Conservation (phyloP, 2,113 vertebrate species). For the Circaetus cinerascens region DNA sequence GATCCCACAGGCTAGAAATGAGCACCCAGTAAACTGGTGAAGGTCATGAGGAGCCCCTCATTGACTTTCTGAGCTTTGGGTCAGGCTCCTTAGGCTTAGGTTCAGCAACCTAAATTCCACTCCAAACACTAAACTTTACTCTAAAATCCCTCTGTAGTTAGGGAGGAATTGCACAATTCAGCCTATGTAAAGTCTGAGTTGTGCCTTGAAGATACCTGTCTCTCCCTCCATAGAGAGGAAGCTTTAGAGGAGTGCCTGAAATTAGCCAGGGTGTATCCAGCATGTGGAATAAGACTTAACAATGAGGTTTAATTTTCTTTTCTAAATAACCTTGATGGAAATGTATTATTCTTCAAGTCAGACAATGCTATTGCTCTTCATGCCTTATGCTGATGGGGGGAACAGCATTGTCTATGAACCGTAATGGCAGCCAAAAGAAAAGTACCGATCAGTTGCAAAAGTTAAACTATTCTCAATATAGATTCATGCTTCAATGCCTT, state of each 20-base stretch:
- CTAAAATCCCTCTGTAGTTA: neutral
- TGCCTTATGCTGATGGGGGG: neutral
- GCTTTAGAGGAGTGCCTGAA: neutral
- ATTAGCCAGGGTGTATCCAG: neutral
- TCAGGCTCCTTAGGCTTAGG: neutral
- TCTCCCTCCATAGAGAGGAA: neutral
- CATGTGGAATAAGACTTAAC: neutral
- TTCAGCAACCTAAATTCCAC: neutral
- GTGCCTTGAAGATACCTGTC: neutral
- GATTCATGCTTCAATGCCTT: slow-evolving; percentile 49
- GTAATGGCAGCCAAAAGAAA: slow-evolving; percentile 19
- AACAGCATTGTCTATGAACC: slow-evolving; percentile 13
- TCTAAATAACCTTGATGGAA: neutral
- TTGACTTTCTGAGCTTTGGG: neutral
- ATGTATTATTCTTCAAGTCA: neutral
- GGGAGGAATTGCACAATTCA: neutral
- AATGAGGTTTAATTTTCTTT: neutral
- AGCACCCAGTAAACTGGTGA: neutral
- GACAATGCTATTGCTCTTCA: neutral
- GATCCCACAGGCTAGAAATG: neutral
- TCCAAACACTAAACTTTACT: neutral
- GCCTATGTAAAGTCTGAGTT: neutral
- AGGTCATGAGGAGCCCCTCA: neutral
- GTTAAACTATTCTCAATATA: neutral
- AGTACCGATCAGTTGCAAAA: slow-evolving; percentile 15